Conservation (phyloP, 2,797 vertebrate species). For the Tachyglossus aculeatus region DNA sequence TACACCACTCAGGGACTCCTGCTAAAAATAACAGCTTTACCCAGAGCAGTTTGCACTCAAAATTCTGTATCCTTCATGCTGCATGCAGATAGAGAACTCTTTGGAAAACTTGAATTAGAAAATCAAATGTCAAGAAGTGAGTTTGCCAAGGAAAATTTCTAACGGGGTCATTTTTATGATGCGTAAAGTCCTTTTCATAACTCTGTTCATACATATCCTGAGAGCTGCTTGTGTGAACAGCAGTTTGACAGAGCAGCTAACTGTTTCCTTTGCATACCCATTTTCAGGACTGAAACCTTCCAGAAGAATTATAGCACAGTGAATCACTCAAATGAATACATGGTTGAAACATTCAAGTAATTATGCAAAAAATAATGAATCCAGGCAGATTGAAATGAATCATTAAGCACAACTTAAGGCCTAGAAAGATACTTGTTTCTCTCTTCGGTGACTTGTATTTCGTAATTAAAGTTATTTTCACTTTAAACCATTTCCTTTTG, state of each 20-base stretch:
- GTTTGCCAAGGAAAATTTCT: slow-evolving; percentile 50
- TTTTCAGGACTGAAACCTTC: slow-evolving; percentile 29
- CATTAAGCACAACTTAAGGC: too few species aligned
- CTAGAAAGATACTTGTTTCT: too few species aligned
- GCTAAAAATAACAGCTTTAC: too few species aligned
- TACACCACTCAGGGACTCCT: too few species aligned
- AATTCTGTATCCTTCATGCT: slow-evolving; percentile 7
- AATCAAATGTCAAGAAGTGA: slow-evolving; percentile 21
- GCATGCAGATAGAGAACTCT: neutral
- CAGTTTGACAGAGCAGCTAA: slow-evolving; percentile 33
- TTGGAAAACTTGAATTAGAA: slow-evolving; percentile 12
- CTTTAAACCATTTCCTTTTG: too few species aligned
- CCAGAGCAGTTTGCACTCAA: too few species aligned
- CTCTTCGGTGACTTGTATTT: too few species aligned
- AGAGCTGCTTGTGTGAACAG: slow-evolving; percentile 47
- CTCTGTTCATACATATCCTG: slow-evolving; percentile 33
- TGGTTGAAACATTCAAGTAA: too few species aligned
- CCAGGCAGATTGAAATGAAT: too few species aligned
- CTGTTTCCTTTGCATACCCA: slow-evolving; percentile 31
- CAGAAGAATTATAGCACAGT: slow-evolving; percentile 4
- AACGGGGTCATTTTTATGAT: slow-evolving; percentile 61
- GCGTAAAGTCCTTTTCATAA: slow-evolving; percentile 59
- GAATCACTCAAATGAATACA: too few species aligned
- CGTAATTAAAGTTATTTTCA: too few species aligned
- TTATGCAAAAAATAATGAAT: too few species aligned